These are phyloP conservation scores for Drosophila meridiana DNA, from an alignment of 2,888 invertebrate species.

Conservation along the genomic window DNA sequence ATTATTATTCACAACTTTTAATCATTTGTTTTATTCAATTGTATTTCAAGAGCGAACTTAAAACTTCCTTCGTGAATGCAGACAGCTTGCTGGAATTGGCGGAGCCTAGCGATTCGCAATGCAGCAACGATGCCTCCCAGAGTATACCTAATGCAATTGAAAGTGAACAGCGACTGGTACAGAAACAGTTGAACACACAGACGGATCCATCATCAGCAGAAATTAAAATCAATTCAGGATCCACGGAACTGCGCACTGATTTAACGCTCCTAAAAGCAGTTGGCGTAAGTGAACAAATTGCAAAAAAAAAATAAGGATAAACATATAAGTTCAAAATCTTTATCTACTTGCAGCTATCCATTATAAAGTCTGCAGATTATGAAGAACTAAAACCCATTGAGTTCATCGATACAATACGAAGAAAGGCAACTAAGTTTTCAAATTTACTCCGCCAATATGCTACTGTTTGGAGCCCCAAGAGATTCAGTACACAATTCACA, in stretches of 20 bases:
- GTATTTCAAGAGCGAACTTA: slow-evolving; percentile 33
- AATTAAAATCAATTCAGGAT: not conserved
- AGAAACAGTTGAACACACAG: not conserved
- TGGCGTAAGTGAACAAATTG: slow-evolving; percentile 47
- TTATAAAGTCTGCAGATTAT: slow-evolving; percentile 36
- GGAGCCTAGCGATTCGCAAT: not conserved
- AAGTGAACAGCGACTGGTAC: not conserved
- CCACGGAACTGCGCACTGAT: slow-evolving; percentile 19
- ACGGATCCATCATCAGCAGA: not conserved
- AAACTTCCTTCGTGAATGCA: slow-evolving; percentile 26
- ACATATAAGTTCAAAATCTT: too few relatives aligned
- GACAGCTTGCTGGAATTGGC: slow-evolving; percentile 35
- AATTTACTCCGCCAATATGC: slow-evolving; percentile 36
- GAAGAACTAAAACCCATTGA: slow-evolving; percentile 54
- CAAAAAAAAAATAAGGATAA: not conserved
- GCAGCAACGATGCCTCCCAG: slow-evolving; percentile 11
- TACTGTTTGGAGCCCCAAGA: slow-evolving; percentile 53
- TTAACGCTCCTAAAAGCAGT: slow-evolving; percentile 29
- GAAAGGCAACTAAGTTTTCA: slow-evolving; percentile 55
- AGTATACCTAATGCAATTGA: slow-evolving; percentile 35
- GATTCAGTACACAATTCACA: not conserved
- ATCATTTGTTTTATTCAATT: not conserved
- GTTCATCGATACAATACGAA: slow-evolving; percentile 42
- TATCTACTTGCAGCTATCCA: slow-evolving; percentile 50
- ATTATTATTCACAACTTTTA: not conserved